phyloP scores from a whole-genome alignment of 1,140 invertebrate species.

The Zeugodacus cucurbitae region DNA sequence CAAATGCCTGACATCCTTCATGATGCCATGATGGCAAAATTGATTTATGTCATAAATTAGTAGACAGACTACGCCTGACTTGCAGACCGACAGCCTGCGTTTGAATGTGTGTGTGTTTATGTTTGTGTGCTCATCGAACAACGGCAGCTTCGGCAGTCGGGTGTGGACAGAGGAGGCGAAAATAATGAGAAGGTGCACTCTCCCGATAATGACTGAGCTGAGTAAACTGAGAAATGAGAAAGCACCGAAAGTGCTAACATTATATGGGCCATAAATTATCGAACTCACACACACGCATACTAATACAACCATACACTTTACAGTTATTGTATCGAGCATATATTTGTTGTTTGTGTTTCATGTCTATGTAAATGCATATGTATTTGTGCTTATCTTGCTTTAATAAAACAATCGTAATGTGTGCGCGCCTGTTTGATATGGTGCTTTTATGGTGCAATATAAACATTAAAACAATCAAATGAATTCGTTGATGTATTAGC shows the following conservation, averaged over 20 bases:
- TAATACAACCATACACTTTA: too few relatives aligned
- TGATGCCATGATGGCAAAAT: conserved; percentile 7
- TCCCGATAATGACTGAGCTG: not conserved
- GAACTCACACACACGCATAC: not conserved
- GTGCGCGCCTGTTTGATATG: not conserved
- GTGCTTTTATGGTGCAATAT: not conserved
- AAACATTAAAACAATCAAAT: not conserved
- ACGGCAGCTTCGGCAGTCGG: not conserved
- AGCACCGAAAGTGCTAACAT: not conserved
- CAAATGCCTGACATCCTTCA: conserved; percentile 18
- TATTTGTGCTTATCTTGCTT: not conserved
- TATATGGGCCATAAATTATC: not conserved
- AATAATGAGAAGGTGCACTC: not conserved
- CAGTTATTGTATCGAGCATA: not conserved
- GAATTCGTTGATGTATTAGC: not conserved
- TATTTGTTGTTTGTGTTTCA: not conserved
- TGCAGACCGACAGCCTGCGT: not conserved
- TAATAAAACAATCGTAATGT: not conserved
- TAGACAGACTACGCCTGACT: not conserved
- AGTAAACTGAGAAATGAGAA: not conserved
- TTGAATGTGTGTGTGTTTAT: not conserved
- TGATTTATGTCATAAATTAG: conserved; percentile 26
- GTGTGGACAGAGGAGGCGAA: not conserved
- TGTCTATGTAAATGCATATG: not conserved
- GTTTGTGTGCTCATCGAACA: not conserved